These are phyloP conservation scores for Leptatherina wallacei DNA, from an alignment of 2,797 vertebrate species.

Conservation along the genomic window DNA sequence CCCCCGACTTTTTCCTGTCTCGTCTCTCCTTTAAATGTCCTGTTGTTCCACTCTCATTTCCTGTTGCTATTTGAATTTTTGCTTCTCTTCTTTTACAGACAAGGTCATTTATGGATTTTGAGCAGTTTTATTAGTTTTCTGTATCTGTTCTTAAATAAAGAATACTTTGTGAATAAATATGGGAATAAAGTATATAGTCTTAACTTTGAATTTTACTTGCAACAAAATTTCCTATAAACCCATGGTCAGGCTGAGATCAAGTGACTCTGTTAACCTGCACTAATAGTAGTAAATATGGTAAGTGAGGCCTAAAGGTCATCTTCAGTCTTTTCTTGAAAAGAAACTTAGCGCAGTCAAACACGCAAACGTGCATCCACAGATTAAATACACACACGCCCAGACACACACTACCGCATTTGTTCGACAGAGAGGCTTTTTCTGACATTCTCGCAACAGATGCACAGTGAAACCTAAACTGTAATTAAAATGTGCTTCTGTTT, in stretches of 20 bases:
- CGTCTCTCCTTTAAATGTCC: conserved; percentile 79
- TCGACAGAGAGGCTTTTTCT: conserved; percentile 29
- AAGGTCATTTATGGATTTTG: conserved; percentile 63
- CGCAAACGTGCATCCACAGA: conserved; percentile 15
- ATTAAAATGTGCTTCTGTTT: conserved; percentile 61
- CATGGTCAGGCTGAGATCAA: not conserved
- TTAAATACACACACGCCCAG: not conserved
- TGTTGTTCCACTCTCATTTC: conserved; percentile 71
- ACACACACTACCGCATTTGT: conserved; percentile 23
- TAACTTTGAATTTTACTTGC: not conserved
- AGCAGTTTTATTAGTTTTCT: conserved; percentile 25
- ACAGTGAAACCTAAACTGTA: conserved; percentile 59
- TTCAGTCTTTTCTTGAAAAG: conserved; percentile 43
- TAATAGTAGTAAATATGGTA: conserved; percentile 49
- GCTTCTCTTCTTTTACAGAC: conserved; percentile 49
- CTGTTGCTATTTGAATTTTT: conserved; percentile 64
- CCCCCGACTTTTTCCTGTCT: conserved; percentile 66
- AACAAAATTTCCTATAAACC: not conserved
- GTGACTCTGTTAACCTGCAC: conserved; percentile 41
- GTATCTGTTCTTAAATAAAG: not conserved
- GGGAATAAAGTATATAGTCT: not conserved
- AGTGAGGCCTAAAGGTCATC: conserved; percentile 53
- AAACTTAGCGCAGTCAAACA: conserved; percentile 43
- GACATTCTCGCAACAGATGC: conserved; percentile 44
- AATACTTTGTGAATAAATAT: conserved; percentile 2